These are phyloP conservation scores for Buathra laborator DNA, from an alignment of 2,888 invertebrate genomes.

Conservation along the genomic window DNA sequence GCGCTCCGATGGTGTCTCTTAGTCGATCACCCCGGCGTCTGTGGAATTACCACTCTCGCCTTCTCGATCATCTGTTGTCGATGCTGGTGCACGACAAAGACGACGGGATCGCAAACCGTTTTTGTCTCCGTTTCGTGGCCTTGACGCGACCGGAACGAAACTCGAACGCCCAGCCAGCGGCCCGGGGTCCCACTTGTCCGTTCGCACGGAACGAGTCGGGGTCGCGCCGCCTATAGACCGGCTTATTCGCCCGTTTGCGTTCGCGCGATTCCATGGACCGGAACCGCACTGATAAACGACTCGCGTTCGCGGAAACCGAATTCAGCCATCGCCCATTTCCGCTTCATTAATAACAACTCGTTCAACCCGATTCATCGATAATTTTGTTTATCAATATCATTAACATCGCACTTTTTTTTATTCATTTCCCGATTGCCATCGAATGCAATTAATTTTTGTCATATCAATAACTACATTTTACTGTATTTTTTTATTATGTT, in stretches of 20 bases:
- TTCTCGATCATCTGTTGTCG: not conserved
- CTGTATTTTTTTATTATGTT: too few relatives aligned
- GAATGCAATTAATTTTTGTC: too few relatives aligned
- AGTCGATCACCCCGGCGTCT: not conserved
- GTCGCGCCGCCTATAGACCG: slow-evolving; percentile 15
- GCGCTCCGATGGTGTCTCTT: not conserved
- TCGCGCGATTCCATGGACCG: slow-evolving; percentile 55
- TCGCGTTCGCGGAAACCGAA: slow-evolving; percentile 20
- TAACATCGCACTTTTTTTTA: not conserved
- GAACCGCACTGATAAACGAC: slow-evolving; percentile 57
- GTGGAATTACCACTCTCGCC: not conserved
- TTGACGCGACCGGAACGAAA: slow-evolving; percentile 67
- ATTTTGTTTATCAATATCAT: not conserved
- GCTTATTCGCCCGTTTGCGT: not conserved
- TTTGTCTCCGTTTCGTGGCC: slow-evolving; percentile 49
- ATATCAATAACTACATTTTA: too few relatives aligned
- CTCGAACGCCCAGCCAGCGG: slow-evolving; percentile 15
- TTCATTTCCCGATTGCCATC: not conserved
- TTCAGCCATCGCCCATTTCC: slow-evolving; percentile 51
- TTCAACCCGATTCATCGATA: not conserved
- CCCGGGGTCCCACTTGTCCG: slow-evolving; percentile 58
- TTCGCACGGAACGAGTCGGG: slow-evolving; percentile 61
- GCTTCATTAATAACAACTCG: slow-evolving; percentile 30
- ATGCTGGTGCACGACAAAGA: slow-evolving; percentile 12
- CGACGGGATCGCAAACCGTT: slow-evolving; percentile 14